Base-by-base conservation (phyloP, 2,888 invertebrate species). In the Hecatera dysodea region DNA sequence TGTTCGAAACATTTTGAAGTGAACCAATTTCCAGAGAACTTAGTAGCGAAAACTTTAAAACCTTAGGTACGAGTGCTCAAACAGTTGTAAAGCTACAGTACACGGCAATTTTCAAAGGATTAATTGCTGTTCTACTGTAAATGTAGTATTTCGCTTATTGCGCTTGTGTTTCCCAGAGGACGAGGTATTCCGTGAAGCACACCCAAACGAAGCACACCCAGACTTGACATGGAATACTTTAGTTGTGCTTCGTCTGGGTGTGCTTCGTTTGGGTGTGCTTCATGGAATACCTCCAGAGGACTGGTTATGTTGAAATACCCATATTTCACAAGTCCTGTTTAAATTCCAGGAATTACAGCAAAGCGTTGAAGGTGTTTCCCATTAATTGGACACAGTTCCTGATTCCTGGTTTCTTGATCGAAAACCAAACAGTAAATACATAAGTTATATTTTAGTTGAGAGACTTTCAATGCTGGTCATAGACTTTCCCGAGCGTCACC, bases 21-120 rank as follows among this genome's bases (percentile, higher is more conserved):
- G 42, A 44, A 29, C 24, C 17, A 67, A 68, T 67, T 44, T 33
- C 17, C 15, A 15, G 42, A 42, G 17, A 44, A n/a, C 24, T 53
- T 33, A n/a, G 24, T 42, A 22, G 22, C 27, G 15, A 19, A 17
- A 65, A 36, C 4, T 65, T 59, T 24, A 24, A 64, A 59, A 15
- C 15, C 19, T 44, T 12, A 19, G 22, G 17, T 22, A 27, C 12
- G 12, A 3, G 8, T 1, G n/a, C 17, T 63, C 17, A 4, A 46
- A 2, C 15, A 11, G 15, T 59, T 44, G 7, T 1, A 52, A 52
- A 33, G 17, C 39, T 33, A 17, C 22, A 66, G 19, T 22, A 9
- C 48, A n/a, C 9, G 6, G 48, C 22, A 17, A 48, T 22, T 65
- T 27, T 65, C 0, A 27, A 27, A 63, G 24, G 46, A 33, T 15